Evolutionary conservation across 2,797 vertebrate species (phyloP), one percentile per base, ranked within the genome.

Genomic region (Poecilia gillii): DNA sequence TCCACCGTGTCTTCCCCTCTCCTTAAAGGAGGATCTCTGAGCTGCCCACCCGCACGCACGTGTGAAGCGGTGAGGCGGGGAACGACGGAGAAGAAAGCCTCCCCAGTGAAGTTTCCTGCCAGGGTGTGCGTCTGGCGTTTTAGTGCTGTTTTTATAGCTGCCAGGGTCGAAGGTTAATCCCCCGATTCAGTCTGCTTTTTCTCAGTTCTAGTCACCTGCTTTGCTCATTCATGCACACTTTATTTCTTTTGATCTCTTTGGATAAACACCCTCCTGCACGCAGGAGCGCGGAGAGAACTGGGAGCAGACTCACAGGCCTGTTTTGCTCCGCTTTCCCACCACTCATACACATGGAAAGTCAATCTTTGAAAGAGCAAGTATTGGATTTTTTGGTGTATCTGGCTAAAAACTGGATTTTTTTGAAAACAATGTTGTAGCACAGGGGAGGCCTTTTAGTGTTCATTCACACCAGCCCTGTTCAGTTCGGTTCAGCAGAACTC

Each of bases 91-190:
- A 86, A 81, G 75, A 88, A 84, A 89, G 78, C 46, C 55, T 85
- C 64, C 77, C 46, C 31, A 16, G 28, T 81, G 73, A 70, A 72
- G 80, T 72, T 84, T 78, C 70, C 73, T 79, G 73, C 75, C n/a
- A 79, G 6, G 62, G 39, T 85, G 87, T 75, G 73, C 68, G 51
- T 79, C 79, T 83, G 68, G 23, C 12, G 36, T 79, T 91, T 93
- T 87, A 91, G 80, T 68, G 85, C 71, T 90, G 90, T 91, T 93
- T 88, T 93, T 88, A 86, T 92, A 89, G 92, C 86, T 77, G 78
- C 83, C 82, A 25, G 84, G 93, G 92, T 91, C 90, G 84, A 74
- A 47, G 91, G 85, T 43, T 86, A 89, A 88, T 86, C 85, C 84
- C 87, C 74, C 82, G 81, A 86, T 88, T 87, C 79, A 12, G 12